Evolutionary conservation across 2,797 vertebrate species (phyloP).

Genomic region (Coilia nasus): DNA sequence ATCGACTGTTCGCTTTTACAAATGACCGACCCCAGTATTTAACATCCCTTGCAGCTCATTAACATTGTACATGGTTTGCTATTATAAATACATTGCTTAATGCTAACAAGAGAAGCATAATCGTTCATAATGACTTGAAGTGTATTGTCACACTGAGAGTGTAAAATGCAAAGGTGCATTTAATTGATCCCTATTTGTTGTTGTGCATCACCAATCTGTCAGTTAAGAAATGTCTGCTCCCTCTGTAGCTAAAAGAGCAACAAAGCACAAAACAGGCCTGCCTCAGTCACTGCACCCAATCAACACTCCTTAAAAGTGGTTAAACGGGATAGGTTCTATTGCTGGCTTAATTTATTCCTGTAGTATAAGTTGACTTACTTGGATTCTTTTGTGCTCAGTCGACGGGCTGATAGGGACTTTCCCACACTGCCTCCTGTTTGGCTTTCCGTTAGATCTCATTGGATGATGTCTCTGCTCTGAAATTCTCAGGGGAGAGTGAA

Average conservation of each 20-base stretch:
- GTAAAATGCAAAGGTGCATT: conserved; percentile 2
- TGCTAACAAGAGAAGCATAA: not conserved
- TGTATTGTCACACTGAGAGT: not conserved
- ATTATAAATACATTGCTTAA: not conserved
- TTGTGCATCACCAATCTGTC: not conserved
- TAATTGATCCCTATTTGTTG: not conserved
- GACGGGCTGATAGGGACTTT: not conserved
- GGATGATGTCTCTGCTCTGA: not conserved
- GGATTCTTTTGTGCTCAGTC: not conserved
- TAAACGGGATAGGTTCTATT: not conserved
- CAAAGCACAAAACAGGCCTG: not conserved
- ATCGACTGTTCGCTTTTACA: not conserved
- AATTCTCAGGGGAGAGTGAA: not conserved
- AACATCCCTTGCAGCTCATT: not conserved
- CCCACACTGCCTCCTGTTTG: not conserved
- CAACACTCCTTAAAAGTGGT: not conserved
- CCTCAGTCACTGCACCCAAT: not conserved
- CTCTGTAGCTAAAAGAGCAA: not conserved
- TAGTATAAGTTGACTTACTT: not conserved
- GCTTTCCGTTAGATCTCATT: not conserved
- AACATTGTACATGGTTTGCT: not conserved
- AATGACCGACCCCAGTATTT: not conserved
- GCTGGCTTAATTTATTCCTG: not conserved
- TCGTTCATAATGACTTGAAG: not conserved
- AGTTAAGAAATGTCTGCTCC: not conserved